Evolutionary conservation across 2,888 invertebrate species (phyloP).

Genomic region (Chloromyia formosa): DNA sequence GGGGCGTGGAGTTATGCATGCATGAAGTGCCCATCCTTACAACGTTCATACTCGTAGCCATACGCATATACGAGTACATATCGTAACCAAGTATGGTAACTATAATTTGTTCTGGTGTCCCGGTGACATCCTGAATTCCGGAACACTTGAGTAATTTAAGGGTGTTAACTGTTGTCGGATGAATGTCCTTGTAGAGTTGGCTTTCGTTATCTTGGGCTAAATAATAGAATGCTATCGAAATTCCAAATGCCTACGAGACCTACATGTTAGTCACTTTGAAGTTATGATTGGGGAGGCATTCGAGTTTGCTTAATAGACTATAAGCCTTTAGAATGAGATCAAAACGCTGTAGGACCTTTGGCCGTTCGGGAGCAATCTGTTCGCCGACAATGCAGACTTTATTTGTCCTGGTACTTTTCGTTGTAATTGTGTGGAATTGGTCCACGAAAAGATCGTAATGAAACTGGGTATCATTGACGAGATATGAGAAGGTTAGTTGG

Average conservation of each 20-base stretch:
- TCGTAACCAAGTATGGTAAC: not conserved
- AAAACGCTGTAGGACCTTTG: not conserved
- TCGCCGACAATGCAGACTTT: too few relatives aligned
- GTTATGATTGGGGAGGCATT: not conserved
- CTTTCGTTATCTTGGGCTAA: constrained; percentile 4
- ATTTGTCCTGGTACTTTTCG: too few relatives aligned
- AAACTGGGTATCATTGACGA: too few relatives aligned
- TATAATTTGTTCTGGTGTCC: constrained; percentile 23
- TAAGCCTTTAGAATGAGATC: not conserved
- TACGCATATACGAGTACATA: not conserved
- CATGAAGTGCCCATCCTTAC: not conserved
- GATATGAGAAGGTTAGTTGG: too few relatives aligned
- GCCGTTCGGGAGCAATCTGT: not conserved
- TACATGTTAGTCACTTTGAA: constrained; percentile 10
- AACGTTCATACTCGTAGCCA: too few relatives aligned
- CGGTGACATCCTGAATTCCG: constrained; percentile 24
- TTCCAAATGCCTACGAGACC: not conserved
- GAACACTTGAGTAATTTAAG: constrained; percentile 11
- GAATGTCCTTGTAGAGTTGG: constrained; percentile 15
- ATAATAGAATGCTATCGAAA: not conserved
- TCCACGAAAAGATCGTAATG: too few relatives aligned
- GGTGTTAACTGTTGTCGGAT: constrained; percentile 11
- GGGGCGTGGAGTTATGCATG: not conserved
- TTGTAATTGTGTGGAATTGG: too few relatives aligned
- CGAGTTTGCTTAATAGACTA: not conserved